Percentiles rank a stretch among this genome's conserved stretches.
These are phyloP conservation scores for Glaucomys volans DNA, from an alignment of 2,113 vertebrate genomes.

Conservation along the genomic window DNA sequence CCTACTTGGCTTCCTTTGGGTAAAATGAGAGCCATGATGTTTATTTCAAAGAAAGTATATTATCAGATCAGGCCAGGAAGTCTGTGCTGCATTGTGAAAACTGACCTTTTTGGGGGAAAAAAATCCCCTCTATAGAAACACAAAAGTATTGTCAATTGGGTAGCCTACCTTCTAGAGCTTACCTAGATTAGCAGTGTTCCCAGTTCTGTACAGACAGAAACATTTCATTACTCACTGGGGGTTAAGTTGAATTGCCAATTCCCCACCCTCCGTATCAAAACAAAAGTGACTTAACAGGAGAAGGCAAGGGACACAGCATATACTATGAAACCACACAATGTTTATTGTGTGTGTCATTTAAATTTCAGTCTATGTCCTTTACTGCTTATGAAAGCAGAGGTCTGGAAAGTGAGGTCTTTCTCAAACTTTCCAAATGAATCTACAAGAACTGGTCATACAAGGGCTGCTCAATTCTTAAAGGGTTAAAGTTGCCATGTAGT, in stretches of 20 bases:
- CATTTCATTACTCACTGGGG: slow-evolving; percentile 38
- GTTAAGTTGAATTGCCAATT: neutral
- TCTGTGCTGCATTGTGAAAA: neutral
- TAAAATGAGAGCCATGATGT: neutral
- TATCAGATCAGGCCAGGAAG: slow-evolving; percentile 1
- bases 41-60: neutral
- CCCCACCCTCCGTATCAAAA: slow-evolving; percentile 50
- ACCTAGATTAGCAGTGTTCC: slow-evolving; percentile 6
- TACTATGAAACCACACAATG: neutral
- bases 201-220: neutral
- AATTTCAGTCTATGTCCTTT: neutral
- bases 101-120: neutral
- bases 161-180: slow-evolving; percentile 1
- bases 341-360: slow-evolving; percentile 26
- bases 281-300: slow-evolving; percentile 36
- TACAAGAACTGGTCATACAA: neutral
- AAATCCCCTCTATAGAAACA: neutral
- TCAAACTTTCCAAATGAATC: neutral
- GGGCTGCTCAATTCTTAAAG: neutral
- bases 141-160: neutral
- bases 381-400: neutral
- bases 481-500: neutral
- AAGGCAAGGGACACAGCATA: neutral
- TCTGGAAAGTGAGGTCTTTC: neutral
- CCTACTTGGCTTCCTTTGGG: neutral